These are phyloP conservation scores for Allolobophora icterica DNA, from an alignment of 2,888 invertebrate genomes.

Conservation along the genomic window DNA sequence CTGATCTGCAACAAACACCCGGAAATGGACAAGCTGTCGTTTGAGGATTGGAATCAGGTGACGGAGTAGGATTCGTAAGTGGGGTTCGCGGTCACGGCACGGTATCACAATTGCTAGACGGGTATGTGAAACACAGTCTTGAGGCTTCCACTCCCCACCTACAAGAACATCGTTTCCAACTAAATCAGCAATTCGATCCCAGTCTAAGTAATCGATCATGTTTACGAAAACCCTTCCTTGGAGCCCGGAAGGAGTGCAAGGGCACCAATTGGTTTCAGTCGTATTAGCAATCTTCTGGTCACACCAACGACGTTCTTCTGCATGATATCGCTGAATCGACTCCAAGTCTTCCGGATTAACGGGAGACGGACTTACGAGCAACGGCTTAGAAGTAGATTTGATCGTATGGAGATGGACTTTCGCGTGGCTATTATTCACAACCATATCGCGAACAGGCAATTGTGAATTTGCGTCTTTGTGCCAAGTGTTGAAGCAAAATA, in stretches of 20 bases:
- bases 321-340: conserved; percentile 11
- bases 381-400: not conserved
- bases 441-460: not conserved
- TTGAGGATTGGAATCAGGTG: not conserved
- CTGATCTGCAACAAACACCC: not conserved
- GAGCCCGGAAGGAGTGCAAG: not conserved
- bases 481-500: not conserved
- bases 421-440: not conserved
- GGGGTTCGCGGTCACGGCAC: conserved; percentile 11
- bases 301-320: not conserved
- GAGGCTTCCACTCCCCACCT: not conserved
- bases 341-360: not conserved
- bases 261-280: not conserved
- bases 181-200: not conserved
- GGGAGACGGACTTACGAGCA: not conserved
- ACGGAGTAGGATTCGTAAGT: conserved; percentile 1
- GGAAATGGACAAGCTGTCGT: not conserved
- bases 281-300: not conserved
- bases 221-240: not conserved
- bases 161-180: not conserved
- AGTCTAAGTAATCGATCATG: not conserved
- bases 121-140: conserved; percentile 5
- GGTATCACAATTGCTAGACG: conserved; percentile 8
- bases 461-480: not conserved
- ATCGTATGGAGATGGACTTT: not conserved